Base-by-base conservation (phyloP, 30 jellyfish, hydroid and myxozoan genomes). In the Turritopsis dohrnii region DNA sequence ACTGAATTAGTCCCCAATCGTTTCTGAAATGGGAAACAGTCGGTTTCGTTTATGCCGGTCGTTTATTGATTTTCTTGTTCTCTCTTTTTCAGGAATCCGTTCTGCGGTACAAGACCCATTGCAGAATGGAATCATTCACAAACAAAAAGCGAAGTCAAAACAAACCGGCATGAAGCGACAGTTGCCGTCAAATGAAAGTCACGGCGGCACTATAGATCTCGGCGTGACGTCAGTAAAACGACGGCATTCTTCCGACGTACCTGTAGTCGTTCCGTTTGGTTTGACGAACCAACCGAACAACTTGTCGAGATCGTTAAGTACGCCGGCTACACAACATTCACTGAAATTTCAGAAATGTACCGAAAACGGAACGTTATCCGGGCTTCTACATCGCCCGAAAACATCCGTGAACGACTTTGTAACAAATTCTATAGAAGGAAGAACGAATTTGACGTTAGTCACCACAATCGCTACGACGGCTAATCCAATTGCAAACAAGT, bases 381-480 rank as follows among this genome's bases (percentile, higher is more conserved):
- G 7, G 71, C 85, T 21, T 69, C 83, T 65, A 25, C 81, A 54
- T 82, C 81, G n/a, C 79, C 85, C 77, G 54, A 88, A 24, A 88
- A 86, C 65, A 54, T 82, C 73, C 74, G 54, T 8, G 87, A 81
- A 69, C 28, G 31, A 69, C 9, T 69, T 69, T 69, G 31, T 69
- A n/a, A 69, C 77, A 27, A 69, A 69, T 27, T 7, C 31, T 7
- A 8, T 69, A 52, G 53, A 52, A 25, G 96, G 91, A 21, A 72
- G 71, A 17, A 79, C 90, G 0, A 83, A 71, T 72, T 66, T 88
- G 1, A 82, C 90, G 20, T 81, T 83, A 52, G n/a, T 89, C 1
- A 86, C 90, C 7, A 83, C 88, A 26, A 76, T 79, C 69, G 52
- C 88, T 21, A 22, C n/a, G n/a, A n/a, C n/a, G n/a, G n/a, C 85